These are phyloP conservation scores for Babylonia areolata DNA, from an alignment of 1,140 invertebrate genomes.

Conservation along the genomic window DNA sequence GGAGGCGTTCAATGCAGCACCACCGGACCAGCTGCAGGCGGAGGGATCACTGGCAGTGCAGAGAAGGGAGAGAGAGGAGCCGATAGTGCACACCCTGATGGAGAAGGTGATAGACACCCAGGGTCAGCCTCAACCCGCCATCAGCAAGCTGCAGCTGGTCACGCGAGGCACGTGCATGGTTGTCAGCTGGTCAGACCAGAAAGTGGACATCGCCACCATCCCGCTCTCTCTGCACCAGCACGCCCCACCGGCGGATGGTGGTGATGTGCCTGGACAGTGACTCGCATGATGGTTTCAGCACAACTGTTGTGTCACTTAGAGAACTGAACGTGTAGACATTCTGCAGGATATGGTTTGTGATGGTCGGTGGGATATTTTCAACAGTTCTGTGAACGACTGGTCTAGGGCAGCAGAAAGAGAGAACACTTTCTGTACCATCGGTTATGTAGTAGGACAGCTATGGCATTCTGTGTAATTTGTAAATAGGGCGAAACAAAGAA, in stretches of 20 bases:
- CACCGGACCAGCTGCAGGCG: neutral
- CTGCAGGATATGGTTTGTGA: no score
- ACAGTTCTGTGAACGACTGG: no score
- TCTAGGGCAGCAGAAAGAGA: no score
- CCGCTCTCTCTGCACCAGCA: conserved; percentile 39
- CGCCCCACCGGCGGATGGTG: conserved; percentile 4
- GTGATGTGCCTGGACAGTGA: conserved; percentile 19
- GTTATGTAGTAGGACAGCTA: no score
- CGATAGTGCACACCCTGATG: conserved; percentile 39
- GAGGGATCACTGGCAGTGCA: neutral
- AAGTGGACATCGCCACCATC: conserved; percentile 52
- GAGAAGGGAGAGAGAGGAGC: conserved; percentile 40
- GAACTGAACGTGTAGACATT: neutral
- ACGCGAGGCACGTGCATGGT: conserved; percentile 43
- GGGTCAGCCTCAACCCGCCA: conserved; percentile 12
- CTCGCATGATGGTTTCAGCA: neutral
- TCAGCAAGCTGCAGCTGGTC: conserved; percentile 45
- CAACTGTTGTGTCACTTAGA: no score
- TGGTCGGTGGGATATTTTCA: no score
- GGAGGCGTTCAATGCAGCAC: conserved; percentile 42
- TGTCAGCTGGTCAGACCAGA: conserved; percentile 55
- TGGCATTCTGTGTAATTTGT: no score
- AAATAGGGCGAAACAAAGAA: no score
- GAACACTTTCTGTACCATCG: no score
- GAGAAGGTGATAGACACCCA: conserved; percentile 33